Base-by-base conservation (phyloP, 1,140 invertebrate genomes). In the Drosophila burlai region DNA sequence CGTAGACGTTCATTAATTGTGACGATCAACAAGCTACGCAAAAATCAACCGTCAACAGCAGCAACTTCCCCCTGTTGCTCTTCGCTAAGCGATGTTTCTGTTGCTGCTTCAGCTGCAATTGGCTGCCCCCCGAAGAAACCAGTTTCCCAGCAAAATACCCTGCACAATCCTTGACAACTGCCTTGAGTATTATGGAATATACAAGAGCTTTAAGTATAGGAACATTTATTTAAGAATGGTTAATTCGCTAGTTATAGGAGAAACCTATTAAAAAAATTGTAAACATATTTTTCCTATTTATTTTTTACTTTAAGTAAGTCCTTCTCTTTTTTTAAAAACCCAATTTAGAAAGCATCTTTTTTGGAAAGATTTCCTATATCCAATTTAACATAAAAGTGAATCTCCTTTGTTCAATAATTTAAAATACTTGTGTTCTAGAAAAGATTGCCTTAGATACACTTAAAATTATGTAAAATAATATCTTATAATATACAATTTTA, bases 1-100 rank as follows among this genome's bases (percentile, higher is more conserved):
- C 85, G 85, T 90, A 90, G 83, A 80, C 85, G 85, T 85, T 89
- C 85, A 89, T 89, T 89, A 89, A 89, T 89, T 89, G 84, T 89
- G 85, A 90, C 85, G 81, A 89, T 89, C 85, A 89, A 89, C 84
- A 85, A 89, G 84, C 84, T 89, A 90, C 84, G 83, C 84, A 87
- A 87, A 89, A 87, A 80, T 69, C 77, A 83, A 59, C 65, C 49
- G 50, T 45, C 29, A 55, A 31, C 50, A 55, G 46, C 81, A 45
- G 58, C 64, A 68, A 76, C 54, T 55, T 55, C 54, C 54, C 52
- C 54, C 54, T 55, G 64, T 67, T 71, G 78, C 65, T 54, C 36
- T 36, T 55, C 18, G 54, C 65, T 46, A 15, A 18, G 18, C 18
- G 60, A 46, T 46, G 55, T 75, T 64, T 50, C 21, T 64, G 69